Base-by-base conservation (phyloP, 2,888 invertebrate species). In the Hemicrepidius hirtus region DNA sequence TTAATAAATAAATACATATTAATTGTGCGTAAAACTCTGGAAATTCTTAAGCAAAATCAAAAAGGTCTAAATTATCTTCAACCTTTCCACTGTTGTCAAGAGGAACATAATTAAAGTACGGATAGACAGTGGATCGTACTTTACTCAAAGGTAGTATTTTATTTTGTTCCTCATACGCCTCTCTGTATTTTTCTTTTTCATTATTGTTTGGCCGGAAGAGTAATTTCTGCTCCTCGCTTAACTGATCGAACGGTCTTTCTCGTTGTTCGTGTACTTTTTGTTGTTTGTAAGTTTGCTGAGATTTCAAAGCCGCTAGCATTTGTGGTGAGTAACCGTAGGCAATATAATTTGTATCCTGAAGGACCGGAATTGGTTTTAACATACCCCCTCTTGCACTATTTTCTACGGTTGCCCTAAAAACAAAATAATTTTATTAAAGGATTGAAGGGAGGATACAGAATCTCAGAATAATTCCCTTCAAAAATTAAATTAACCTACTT, bases 351-450 rank as follows among this genome's bases (percentile, higher is more conserved):
- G 6, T 16, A 21, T 72, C 55, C 3, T 60, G 13, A 1, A 50
- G 18, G 16, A 65, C 49, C 18, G 65, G 70, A 59, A 70, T 65
- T 7, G 65, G 64, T 55, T 70, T 64, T 21, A 53, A 37, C 50
- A 65, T 59, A n/a, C 63, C 63, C 21, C 66, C 21, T 35, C 67
- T 66, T n/a, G 64, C 59, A 44, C 75, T 74, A 24, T 78, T 71
- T 73, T 79, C 78, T 24, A 79, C 68, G 21, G 24, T 76, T 6
- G 77, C 76, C 59, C 75, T 79, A 53, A 76, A 76, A 75, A 62
- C 40, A 55, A 44, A 49, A 24, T 3, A 2, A 24, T 24, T 24
- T 24, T 24, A 24, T 24, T 24, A 28, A 66, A 16, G 16, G n/a
- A n/a, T n/a, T n/a, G n/a, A n/a, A n/a, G n/a, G n/a, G n/a, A n/a